Conservation (phyloP, 1,140 invertebrate genomes). For the Aphelenchoides besseyi region DNA sequence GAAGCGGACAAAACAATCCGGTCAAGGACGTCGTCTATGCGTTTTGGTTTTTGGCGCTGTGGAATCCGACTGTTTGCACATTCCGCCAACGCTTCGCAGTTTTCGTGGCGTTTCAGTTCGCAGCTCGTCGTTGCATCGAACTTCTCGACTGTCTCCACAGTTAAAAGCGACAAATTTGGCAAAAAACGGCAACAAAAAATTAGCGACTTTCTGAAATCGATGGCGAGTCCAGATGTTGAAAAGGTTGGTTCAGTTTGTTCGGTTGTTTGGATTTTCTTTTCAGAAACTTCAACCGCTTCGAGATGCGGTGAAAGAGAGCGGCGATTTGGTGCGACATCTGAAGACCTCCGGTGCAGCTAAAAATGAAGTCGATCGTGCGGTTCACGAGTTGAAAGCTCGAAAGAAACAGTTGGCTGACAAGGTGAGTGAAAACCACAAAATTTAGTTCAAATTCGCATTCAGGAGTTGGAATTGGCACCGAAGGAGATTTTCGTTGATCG, state of each 20-base stretch:
- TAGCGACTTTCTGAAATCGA: slow-evolving; percentile 39
- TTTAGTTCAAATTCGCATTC: slow-evolving; percentile 36
- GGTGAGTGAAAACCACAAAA: slow-evolving; percentile 49
- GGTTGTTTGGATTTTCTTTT: slow-evolving; percentile 24
- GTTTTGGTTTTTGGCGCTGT: background rate
- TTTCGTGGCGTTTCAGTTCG: background rate
- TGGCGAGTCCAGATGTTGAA: slow-evolving; percentile 57
- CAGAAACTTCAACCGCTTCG: slow-evolving; percentile 57
- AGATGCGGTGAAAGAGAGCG: slow-evolving; percentile 66
- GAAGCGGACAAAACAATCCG: too few species aligned
- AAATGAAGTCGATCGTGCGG: slow-evolving; percentile 85
- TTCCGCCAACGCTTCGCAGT: background rate
- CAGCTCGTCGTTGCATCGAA: background rate
- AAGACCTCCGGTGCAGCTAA: slow-evolving; percentile 82
- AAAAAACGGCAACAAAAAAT: slow-evolving; percentile 2
- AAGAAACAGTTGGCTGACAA: slow-evolving; percentile 91
- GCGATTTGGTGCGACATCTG: slow-evolving; percentile 80
- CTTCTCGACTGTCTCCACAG: background rate
- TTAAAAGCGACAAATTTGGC: slow-evolving; percentile 1
- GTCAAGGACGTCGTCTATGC: background rate
- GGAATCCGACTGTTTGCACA: background rate
- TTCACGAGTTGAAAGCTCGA: slow-evolving; percentile 81
- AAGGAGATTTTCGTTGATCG: slow-evolving; percentile 76
- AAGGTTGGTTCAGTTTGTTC: slow-evolving; percentile 41
- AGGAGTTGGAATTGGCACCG: slow-evolving; percentile 78